phyloP scores from a whole-genome alignment of 2,888 invertebrate species.

The Caenorhabditis sulstoni region DNA sequence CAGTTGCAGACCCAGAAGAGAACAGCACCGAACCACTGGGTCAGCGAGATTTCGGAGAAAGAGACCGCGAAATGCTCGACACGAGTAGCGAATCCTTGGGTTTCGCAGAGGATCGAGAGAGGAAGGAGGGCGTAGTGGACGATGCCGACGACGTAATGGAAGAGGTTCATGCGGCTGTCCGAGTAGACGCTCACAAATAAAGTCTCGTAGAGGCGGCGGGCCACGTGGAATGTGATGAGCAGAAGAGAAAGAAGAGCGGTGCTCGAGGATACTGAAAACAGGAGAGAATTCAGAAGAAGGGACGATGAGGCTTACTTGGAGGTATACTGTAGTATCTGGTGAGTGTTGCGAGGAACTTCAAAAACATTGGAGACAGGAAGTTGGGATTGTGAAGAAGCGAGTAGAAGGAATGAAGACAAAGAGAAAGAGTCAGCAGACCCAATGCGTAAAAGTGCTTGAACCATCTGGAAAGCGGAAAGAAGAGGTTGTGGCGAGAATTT shows the following conservation, averaged over 20 bases:
- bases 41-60: constrained; percentile 23
- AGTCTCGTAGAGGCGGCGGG: constrained; percentile 88
- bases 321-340: constrained; percentile 41
- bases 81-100: constrained; percentile 69
- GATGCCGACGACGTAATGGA: constrained; percentile 88
- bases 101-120: constrained; percentile 77
- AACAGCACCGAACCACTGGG: constrained; percentile 75
- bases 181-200: constrained; percentile 89
- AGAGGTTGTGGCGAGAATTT: background rate
- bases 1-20: constrained; percentile 87
- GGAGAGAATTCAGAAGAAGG: no score
- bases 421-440: constrained; percentile 16
- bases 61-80: constrained; percentile 16
- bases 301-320: constrained; percentile 37
- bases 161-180: constrained; percentile 87
- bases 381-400: constrained; percentile 20
- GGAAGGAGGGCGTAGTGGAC: constrained; percentile 85
- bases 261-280: constrained; percentile 60
- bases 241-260: constrained; percentile 53
- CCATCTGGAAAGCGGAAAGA: constrained; percentile 67
- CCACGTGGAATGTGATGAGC: constrained; percentile 81
- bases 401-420: constrained; percentile 28
- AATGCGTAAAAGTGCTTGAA: constrained; percentile 73
- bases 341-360: constrained; percentile 18
- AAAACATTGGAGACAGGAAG: background rate